Evolutionary conservation across 1,140 invertebrate genomes (phyloP).

Genomic region (Maniola jurtina): DNA sequence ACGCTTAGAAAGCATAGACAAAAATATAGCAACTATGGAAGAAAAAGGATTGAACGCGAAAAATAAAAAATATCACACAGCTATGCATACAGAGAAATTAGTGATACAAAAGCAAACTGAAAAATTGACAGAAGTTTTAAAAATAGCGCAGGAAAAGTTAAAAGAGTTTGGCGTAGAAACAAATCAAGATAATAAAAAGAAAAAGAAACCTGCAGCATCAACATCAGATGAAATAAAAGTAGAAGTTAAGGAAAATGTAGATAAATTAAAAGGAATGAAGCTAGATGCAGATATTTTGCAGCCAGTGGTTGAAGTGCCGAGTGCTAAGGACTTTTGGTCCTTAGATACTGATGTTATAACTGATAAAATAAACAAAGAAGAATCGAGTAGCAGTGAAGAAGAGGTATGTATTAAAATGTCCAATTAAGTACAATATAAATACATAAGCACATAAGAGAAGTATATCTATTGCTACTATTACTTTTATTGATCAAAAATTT

Average conservation of each 20-base stretch:
- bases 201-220: slow-evolving; percentile 24
- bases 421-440: too few relatives aligned
- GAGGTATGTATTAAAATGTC: slow-evolving; percentile 43
- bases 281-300: slow-evolving; percentile 44
- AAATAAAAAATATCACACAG: slow-evolving; percentile 61
- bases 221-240: slow-evolving; percentile 34
- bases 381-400: slow-evolving; percentile 69
- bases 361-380: slow-evolving; percentile 43
- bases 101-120: slow-evolving; percentile 44
- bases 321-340: slow-evolving; percentile 73
- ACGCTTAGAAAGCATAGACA: slow-evolving; percentile 43
- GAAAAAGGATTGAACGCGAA: slow-evolving; percentile 47
- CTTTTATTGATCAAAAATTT: too few relatives aligned
- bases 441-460: background rate
- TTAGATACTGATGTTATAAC: slow-evolving; percentile 31
- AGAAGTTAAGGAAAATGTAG: slow-evolving; percentile 35
- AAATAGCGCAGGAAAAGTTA: slow-evolving; percentile 53
- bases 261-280: slow-evolving; percentile 40
- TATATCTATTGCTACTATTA: background rate
- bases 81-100: slow-evolving; percentile 56
- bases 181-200: slow-evolving; percentile 45
- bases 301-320: slow-evolving; percentile 60
- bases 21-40: slow-evolving; percentile 52
- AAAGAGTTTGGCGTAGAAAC: slow-evolving; percentile 45
- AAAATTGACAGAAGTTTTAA: slow-evolving; percentile 46